These are phyloP conservation scores for Mesocentrotus franciscanus DNA, from an alignment of 53 echinoderm and acorn worm genomes.

Conservation along the genomic window DNA sequence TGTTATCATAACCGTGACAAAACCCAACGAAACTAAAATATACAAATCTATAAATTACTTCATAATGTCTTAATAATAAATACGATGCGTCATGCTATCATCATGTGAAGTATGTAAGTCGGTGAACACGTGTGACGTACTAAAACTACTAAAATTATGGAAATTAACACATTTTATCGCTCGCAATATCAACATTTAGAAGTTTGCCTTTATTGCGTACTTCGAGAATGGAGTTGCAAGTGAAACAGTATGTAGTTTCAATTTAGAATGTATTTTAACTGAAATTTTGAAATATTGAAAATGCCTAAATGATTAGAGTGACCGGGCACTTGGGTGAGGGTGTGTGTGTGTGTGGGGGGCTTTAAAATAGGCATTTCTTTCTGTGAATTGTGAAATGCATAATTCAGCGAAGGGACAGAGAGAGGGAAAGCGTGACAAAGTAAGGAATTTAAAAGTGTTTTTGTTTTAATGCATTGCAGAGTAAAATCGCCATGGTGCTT, in stretches of 20 bases:
- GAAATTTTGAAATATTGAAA: neutral
- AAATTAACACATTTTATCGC: neutral
- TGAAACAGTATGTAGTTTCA: neutral
- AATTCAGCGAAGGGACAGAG: too few species aligned
- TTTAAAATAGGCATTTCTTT: too few species aligned
- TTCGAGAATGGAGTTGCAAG: neutral
- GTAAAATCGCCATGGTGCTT: too few species aligned
- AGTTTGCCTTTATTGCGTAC: neutral
- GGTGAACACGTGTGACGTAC: neutral
- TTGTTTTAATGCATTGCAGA: too few species aligned
- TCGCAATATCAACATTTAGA: neutral
- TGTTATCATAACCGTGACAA: slow-evolving; percentile 45
- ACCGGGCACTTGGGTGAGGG: too few species aligned
- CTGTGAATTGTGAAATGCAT: too few species aligned
- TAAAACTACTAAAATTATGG: neutral
- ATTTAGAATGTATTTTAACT: neutral
- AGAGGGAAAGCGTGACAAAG: too few species aligned
- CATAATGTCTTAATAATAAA: neutral
- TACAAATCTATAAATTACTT: slow-evolving; percentile 55
- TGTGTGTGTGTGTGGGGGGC: too few species aligned
- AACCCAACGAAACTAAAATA: slow-evolving; percentile 54
- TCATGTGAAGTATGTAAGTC: neutral
- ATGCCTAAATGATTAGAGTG: neutral
- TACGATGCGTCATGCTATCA: neutral
- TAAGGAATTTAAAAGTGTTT: too few species aligned